These are phyloP conservation scores for Ara ararauna DNA, from an alignment of 2,797 vertebrate species.

Conservation along the genomic window DNA sequence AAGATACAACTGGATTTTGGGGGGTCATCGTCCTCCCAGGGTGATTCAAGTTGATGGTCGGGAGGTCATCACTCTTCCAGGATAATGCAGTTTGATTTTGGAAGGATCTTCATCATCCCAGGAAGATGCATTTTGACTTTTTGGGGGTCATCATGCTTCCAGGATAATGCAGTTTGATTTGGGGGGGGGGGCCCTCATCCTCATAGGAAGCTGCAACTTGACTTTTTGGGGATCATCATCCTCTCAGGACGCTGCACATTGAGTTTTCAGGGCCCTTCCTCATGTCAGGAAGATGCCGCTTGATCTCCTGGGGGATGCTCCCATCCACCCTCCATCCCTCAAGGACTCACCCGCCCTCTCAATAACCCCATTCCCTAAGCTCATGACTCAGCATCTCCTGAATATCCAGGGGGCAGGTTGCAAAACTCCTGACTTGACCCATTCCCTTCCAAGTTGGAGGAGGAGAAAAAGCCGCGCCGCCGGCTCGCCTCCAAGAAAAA, in stretches of 20 bases:
- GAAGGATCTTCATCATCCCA: neutral
- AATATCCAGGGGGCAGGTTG: neutral
- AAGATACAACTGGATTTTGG: no score
- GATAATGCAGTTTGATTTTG: neutral
- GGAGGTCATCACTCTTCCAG: neutral
- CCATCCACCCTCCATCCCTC: neutral
- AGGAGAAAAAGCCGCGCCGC: neutral
- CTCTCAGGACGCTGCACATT: fast-evolving
- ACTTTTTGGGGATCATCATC: neutral
- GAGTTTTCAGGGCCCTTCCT: neutral
- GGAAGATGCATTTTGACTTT: neutral
- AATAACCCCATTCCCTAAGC: neutral
- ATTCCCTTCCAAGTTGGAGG: neutral
- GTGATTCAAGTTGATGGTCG: neutral
- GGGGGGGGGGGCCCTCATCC: fast-evolving
- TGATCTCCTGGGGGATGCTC: neutral
- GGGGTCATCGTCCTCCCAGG: neutral
- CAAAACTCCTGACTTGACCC: neutral
- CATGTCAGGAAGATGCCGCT: neutral
- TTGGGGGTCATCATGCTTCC: neutral
- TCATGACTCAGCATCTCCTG: constrained; percentile 27
- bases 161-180: neutral
- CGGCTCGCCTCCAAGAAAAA: neutral
- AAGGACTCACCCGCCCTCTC: neutral
- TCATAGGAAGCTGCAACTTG: no score